phyloP scores from a whole-genome alignment of 2,888 invertebrate genomes.

The Mimachlamys varia region DNA sequence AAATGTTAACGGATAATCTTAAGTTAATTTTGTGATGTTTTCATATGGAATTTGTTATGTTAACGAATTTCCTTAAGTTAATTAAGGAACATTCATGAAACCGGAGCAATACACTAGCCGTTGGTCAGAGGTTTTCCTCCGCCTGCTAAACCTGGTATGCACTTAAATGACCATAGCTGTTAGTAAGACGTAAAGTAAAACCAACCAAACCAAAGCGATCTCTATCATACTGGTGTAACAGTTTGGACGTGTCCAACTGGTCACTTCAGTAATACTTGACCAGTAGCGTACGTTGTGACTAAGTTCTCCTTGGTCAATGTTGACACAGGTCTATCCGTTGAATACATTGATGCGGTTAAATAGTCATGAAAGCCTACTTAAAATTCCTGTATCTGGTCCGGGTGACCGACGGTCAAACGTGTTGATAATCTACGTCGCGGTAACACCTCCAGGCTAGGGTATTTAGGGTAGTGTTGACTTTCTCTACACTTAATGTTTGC shows the following conservation, averaged over 20 bases:
- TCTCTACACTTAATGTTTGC: not conserved
- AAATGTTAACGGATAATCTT: too few relatives aligned
- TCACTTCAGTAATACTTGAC: not conserved
- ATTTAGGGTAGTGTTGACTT: not conserved
- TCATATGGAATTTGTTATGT: too few relatives aligned
- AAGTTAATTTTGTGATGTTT: too few relatives aligned
- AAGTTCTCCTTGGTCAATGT: not conserved
- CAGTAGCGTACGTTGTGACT: not conserved
- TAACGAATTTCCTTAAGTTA: too few relatives aligned
- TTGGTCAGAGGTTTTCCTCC: too few relatives aligned
- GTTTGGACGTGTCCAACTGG: not conserved
- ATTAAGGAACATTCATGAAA: too few relatives aligned
- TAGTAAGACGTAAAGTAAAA: too few relatives aligned
- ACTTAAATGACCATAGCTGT: too few relatives aligned
- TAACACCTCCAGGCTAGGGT: slow-evolving; percentile 4
- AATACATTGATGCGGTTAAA: not conserved
- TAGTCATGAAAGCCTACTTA: slow-evolving; percentile 8
- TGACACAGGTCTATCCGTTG: not conserved
- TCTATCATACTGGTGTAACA: not conserved
- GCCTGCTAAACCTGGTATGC: too few relatives aligned
- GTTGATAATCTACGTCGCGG: not conserved
- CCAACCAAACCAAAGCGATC: too few relatives aligned
- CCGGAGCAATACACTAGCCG: too few relatives aligned
- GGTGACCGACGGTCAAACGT: not conserved
- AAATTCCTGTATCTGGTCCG: slow-evolving; percentile 1